Percentiles rank a stretch among this genome's conserved stretches.
Conservation (phyloP, 2,888 invertebrate genomes). For the Pyrrhosoma nymphula region DNA sequence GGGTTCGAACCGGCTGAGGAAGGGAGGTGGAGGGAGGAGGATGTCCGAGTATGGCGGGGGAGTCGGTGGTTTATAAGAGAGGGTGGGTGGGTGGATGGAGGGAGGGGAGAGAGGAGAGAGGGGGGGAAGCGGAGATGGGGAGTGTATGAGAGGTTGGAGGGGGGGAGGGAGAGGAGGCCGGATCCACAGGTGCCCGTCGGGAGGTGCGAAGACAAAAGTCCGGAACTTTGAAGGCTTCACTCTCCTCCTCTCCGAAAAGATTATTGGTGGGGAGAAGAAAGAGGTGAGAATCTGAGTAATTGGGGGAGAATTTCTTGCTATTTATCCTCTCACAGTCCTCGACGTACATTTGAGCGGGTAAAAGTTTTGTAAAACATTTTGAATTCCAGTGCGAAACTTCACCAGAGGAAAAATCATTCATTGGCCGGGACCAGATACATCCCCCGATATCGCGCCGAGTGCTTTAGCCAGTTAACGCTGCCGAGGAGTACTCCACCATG, state of each 20-base stretch:
- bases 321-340: neutral
- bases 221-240: neutral
- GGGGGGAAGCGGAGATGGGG: neutral
- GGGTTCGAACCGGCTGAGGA: neutral
- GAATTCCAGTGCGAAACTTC: no score
- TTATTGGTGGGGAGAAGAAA: neutral
- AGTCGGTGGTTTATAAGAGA: no score
- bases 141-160: neutral
- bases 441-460: no score
- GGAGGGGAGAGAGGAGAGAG: neutral
- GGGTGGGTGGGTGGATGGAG: neutral
- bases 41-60: neutral
- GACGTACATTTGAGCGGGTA: no score
- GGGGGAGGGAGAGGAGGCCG: neutral
- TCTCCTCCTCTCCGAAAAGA: no score
- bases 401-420: no score
- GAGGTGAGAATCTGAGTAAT: no score
- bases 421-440: no score
- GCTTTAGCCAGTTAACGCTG: no score
- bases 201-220: neutral
- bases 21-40: neutral
- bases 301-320: neutral
- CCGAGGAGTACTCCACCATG: no score
- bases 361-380: no score
- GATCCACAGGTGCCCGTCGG: conserved; percentile 53